Evolutionary conservation across 2,888 invertebrate genomes (phyloP), one percentile per base, ranked within the genome.

Genomic region (Spicauda simplicius): DNA sequence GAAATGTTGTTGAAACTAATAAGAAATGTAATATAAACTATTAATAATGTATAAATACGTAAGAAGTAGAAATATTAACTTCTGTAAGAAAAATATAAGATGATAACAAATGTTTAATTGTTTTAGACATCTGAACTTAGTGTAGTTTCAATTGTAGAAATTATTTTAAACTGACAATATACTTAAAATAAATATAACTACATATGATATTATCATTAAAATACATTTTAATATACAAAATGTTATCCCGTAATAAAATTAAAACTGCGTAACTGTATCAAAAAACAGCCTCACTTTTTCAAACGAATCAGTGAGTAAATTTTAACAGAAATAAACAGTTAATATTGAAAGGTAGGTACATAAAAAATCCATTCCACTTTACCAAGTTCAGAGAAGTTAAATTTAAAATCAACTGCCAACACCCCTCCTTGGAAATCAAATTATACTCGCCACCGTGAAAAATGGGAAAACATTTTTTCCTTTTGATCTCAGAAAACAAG

Each of bases 391-490:
- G 77, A 80, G 77, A 86, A 85, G 85, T 85, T 86, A 83, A 87
- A 86, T 86, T 88, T 87, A 83, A 88, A 89, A 87, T 88, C 84
- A 86, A 87, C 88, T 83, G 82, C 78, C 84, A 75, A 84, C 85
- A 83, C 85, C 80, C 81, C 83, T 83, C 81, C 79, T 76, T 77
- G 82, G 81, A 87, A 90, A 90, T 90, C 86, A 88, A 90, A 90
- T 90, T 90, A 90, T 87, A 83, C 84, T 83, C 78, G 84, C 83
- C 84, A 83, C 86, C 85, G 81, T 84, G 83, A 85, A 88, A 89
- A 88, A 85, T 85, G 82, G 74, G 80, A 83, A 85, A 87, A 85
- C 78, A 84, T 86, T 86, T 86, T 79, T 67, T 70, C 68, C 81
- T 83, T 88, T 89, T 86, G 87, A 88, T 88, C 84, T 83, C 73